Evolutionary conservation across 2,797 vertebrate species (phyloP).

Genomic region (Scolopax rusticola): DNA sequence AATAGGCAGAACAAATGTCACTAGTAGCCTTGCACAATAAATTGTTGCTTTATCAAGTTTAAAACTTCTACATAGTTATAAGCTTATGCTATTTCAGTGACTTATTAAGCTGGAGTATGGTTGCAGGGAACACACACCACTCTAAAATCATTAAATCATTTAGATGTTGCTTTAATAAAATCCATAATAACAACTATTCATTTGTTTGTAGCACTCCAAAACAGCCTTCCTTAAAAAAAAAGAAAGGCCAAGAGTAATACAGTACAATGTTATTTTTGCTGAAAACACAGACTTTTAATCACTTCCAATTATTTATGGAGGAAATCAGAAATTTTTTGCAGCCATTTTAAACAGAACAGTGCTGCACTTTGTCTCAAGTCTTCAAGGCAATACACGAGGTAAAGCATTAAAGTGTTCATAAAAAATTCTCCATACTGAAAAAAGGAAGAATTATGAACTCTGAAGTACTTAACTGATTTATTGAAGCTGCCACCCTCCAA

Average conservation of each 20-base stretch:
- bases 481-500: slow-evolving; percentile 50
- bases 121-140: not conserved
- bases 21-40: not conserved
- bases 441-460: slow-evolving; percentile 70
- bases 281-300: slow-evolving; percentile 46
- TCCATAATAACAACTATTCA: not conserved
- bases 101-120: not conserved
- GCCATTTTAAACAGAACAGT: slow-evolving; percentile 69
- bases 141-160: not conserved
- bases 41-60: not conserved
- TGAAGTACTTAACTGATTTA: slow-evolving; percentile 71
- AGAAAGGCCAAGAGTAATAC: not conserved
- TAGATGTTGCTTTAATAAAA: not conserved
- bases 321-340: slow-evolving; percentile 65
- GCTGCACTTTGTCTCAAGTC: slow-evolving; percentile 51
- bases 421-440: slow-evolving; percentile 37
- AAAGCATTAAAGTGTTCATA: slow-evolving; percentile 44
- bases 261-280: slow-evolving; percentile 51
- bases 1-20: not conserved
- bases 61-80: not conserved
- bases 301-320: slow-evolving; percentile 64
- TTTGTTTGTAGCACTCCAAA: not conserved
- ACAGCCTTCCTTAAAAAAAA: not conserved
- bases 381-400: slow-evolving; percentile 56
- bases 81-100: not conserved